These are phyloP conservation scores for Glaucidium brasilianum DNA, from an alignment of 2,113 vertebrate species.

Conservation along the genomic window DNA sequence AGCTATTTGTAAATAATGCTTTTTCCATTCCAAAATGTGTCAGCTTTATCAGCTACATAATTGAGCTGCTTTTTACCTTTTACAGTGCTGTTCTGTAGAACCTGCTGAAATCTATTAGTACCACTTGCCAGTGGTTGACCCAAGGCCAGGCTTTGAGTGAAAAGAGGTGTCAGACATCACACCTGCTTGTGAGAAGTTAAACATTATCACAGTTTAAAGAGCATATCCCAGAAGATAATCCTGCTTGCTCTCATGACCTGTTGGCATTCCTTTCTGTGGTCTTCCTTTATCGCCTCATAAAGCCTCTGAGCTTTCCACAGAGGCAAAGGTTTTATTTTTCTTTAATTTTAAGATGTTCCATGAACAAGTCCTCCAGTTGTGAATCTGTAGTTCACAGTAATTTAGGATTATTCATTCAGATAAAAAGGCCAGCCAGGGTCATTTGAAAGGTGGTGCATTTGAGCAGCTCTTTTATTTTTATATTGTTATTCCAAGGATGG, in stretches of 20 bases:
- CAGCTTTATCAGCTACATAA: neutral
- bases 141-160: neutral
- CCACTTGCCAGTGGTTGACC: neutral
- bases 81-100: neutral
- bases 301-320: neutral
- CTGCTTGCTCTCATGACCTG: neutral
- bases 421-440: neutral
- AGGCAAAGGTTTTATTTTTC: neutral
- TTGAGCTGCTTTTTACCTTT: neutral
- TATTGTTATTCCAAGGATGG: neutral
- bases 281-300: neutral
- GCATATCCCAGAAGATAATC: constrained; percentile 24
- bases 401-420: neutral
- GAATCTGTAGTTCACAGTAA: neutral
- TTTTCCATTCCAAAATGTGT: constrained; percentile 46
- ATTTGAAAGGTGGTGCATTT: neutral
- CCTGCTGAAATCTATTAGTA: constrained; percentile 19
- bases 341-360: neutral
- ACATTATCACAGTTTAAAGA: constrained; percentile 41
- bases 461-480: neutral
- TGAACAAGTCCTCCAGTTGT: neutral
- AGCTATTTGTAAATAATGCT: constrained; percentile 27
- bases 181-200: constrained; percentile 9
- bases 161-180: neutral
- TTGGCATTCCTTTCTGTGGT: neutral